These are phyloP conservation scores for Piprites chloris DNA, from an alignment of 2,113 vertebrate genomes.

Conservation along the genomic window DNA sequence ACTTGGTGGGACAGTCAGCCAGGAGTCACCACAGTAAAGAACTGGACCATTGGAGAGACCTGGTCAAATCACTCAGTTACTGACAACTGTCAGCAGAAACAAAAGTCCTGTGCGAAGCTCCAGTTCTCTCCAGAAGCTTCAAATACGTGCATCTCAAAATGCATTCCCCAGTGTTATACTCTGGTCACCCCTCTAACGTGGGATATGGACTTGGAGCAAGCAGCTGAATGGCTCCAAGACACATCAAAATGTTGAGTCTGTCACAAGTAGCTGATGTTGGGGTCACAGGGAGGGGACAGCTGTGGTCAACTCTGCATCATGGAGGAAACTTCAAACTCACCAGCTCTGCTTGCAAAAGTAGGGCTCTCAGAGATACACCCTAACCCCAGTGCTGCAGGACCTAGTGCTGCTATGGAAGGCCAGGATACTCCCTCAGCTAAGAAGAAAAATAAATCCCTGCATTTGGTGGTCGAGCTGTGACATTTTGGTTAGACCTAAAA, in stretches of 20 bases:
- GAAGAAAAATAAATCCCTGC: background rate
- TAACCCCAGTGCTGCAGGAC: background rate
- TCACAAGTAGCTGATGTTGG: background rate
- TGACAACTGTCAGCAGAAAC: background rate
- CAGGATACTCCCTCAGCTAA: background rate
- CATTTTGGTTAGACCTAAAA: background rate
- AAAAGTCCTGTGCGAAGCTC: background rate
- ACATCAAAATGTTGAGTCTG: background rate
- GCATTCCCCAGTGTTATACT: background rate
- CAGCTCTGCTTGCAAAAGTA: background rate
- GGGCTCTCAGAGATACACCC: background rate
- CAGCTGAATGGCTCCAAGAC: too few species aligned
- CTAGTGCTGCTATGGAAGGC: background rate
- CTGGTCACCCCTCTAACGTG: background rate
- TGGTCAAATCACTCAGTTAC: fast-evolving
- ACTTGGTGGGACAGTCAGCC: background rate
- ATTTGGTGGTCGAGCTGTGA: background rate
- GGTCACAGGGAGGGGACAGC: background rate
- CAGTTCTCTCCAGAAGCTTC: background rate
- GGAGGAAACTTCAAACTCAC: background rate
- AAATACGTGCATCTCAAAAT: background rate
- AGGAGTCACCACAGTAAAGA: background rate
- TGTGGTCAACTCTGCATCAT: too few species aligned
- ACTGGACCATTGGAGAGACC: background rate
- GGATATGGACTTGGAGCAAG: background rate